Base-by-base conservation (phyloP, 2,113 vertebrate species). In the Acrocephalus kingi region DNA sequence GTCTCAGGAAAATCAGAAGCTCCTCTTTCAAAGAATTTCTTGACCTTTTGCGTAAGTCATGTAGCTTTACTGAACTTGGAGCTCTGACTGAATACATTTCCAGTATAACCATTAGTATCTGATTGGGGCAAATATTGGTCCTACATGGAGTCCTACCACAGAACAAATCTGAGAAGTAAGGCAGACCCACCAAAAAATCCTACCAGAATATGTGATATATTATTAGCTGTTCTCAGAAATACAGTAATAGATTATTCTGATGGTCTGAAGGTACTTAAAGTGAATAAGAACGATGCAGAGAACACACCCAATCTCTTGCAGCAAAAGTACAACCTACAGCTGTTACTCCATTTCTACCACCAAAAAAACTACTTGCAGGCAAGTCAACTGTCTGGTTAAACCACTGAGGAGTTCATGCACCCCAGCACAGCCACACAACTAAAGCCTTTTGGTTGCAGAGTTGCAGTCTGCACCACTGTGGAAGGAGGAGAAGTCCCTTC, bases 251-350 rank as follows among this genome's bases (percentile, higher is more conserved):
- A n/a, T 88, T 54, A 11, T 62, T 91, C 33, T 64, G 15, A 15
- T 63, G 24, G 6, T n/a, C 61, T 28, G 45, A 75, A 68, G 25
- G 33, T 62, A 6, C 24, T 64, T 19, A 7, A 39, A 73, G 12
- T 33, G 52, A 63, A 0, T 54, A n/a, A 58, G 33, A 84, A 23
- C 0, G 4, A 22, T n/a, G 15, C 9, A 61, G 24, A 8, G 15
- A 73, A 69, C 33, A 7, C 19, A 27, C 10, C 7, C 1, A 0
- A 8, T 18, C 14, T 68, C 66, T 64, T 64, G 49, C 58, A 85
- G 67, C 41, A 46, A 3, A 82, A 72, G n/a, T 61, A 39, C 15
- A 52, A n/a, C 49, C 49, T 54, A 6, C n/a, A 85, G 54, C 72
- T 76, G 54, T 46, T 22, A 0, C 33, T 88, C n/a, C 23, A 3